phyloP scores from a whole-genome alignment of 2,113 vertebrate species.

The Corynorhinus townsendii region DNA sequence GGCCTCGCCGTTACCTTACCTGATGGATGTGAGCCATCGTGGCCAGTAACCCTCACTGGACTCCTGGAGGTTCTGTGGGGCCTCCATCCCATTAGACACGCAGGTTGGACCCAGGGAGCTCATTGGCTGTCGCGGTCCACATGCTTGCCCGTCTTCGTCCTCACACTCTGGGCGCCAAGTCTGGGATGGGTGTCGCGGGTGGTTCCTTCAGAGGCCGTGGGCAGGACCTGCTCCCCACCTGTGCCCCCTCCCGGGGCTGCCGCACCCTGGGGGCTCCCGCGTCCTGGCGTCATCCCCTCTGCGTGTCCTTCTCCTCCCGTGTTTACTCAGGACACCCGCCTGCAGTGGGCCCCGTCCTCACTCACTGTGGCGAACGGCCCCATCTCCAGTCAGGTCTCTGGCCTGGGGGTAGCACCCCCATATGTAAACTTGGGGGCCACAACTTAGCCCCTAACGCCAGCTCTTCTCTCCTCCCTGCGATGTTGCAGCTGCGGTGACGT shows the following conservation, averaged over 20 bases:
- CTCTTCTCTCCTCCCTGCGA: not conserved
- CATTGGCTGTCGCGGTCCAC: fast-evolving
- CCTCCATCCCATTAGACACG: fast-evolving
- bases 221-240: fast-evolving
- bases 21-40: fast-evolving
- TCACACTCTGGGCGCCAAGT: fast-evolving
- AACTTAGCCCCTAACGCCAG: fast-evolving
- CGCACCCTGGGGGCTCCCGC: fast-evolving
- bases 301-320: fast-evolving
- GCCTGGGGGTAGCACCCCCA: fast-evolving
- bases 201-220: not conserved
- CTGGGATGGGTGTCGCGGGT: fast-evolving
- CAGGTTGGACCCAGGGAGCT: not conserved
- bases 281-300: fast-evolving
- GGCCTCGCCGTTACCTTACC: fast-evolving
- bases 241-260: too few relatives aligned
- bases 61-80: not conserved
- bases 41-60: fast-evolving
- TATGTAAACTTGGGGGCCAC: fast-evolving
- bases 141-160: fast-evolving
- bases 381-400: not conserved
- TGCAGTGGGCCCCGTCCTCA: fast-evolving
- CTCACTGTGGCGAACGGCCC: fast-evolving
- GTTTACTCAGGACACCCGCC: fast-evolving
- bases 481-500: constrained; percentile 70